A percentile compares a stretch with the other conserved stretches of the same genome.
These are phyloP conservation scores for Coreoperca whiteheadi DNA, from an alignment of 2,113 vertebrate genomes.

Conservation along the genomic window DNA sequence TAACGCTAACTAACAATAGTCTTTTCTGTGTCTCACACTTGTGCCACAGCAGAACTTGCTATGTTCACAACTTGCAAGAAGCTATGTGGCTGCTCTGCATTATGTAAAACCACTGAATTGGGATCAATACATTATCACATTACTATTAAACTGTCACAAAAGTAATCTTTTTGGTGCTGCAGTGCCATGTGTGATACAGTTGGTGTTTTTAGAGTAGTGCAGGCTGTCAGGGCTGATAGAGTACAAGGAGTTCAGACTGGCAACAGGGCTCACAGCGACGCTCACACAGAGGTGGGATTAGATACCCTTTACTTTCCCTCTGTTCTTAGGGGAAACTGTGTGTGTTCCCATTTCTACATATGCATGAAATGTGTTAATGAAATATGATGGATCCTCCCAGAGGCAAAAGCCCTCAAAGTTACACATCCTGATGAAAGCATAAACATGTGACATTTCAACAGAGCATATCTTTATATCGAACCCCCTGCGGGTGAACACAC, in stretches of 20 bases:
- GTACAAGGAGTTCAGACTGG: constrained; percentile 19
- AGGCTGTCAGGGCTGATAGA: constrained; percentile 18
- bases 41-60: background rate
- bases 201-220: constrained; percentile 15
- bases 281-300: constrained; percentile 2
- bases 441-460: constrained; percentile 65
- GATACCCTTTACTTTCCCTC: background rate
- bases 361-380: constrained; percentile 49
- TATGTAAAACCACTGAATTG: constrained; percentile 8
- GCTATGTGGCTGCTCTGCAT: background rate
- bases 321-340: constrained; percentile 1
- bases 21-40: background rate
- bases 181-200: background rate
- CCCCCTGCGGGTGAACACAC: constrained; percentile 19
- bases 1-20: background rate
- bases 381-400: constrained; percentile 60
- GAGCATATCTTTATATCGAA: constrained; percentile 40
- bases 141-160: background rate
- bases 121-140: background rate
- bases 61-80: too few species aligned
- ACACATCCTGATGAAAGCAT: constrained; percentile 62
- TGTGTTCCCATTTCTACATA: constrained; percentile 3
- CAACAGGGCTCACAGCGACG: background rate
- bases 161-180: constrained; percentile 5
- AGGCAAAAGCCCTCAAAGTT: constrained; percentile 57